A percentile compares a stretch with the other conserved stretches of the same genome.
Evolutionary conservation across 2,888 invertebrate species (phyloP).

Genomic region (Eristalis intricaria): DNA sequence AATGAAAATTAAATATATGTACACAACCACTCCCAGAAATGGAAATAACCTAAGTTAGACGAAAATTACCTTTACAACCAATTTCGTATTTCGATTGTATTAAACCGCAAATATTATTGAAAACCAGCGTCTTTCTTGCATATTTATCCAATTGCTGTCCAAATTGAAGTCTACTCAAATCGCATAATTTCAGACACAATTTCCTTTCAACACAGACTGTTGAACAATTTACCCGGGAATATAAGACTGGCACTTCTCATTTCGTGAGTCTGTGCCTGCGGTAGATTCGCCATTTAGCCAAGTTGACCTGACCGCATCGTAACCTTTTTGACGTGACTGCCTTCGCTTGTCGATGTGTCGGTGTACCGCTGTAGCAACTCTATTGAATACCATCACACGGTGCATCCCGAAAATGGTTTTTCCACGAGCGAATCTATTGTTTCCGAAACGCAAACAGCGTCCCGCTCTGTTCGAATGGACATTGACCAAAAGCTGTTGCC

Average conservation of each 20-base stretch:
- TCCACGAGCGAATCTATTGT: slow-evolving; percentile 8
- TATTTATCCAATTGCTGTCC: too few relatives aligned
- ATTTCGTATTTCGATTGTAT: too few relatives aligned
- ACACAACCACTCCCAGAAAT: too few relatives aligned
- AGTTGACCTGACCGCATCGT: slow-evolving; percentile 25
- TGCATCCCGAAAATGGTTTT: not conserved
- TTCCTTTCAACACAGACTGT: not conserved
- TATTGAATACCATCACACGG: slow-evolving; percentile 6
- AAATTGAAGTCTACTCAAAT: not conserved
- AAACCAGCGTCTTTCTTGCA: too few relatives aligned
- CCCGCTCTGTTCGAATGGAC: slow-evolving; percentile 17
- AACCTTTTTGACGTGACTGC: slow-evolving; percentile 11
- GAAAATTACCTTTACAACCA: too few relatives aligned
- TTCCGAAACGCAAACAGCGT: not conserved
- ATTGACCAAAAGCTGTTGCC: not conserved
- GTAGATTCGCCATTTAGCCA: not conserved
- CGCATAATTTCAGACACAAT: not conserved
- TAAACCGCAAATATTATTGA: not conserved
- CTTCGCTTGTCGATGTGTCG: slow-evolving; percentile 6
- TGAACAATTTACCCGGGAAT: not conserved
- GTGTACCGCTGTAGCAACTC: not conserved
- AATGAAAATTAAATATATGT: too few relatives aligned
- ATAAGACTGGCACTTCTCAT: not conserved
- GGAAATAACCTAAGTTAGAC: too few relatives aligned
- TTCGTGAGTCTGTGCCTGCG: not conserved